A percentile compares a stretch with the other conserved stretches of the same genome.
phyloP scores from a whole-genome alignment of 1,140 invertebrate genomes.

The Drosophila teissieri region DNA sequence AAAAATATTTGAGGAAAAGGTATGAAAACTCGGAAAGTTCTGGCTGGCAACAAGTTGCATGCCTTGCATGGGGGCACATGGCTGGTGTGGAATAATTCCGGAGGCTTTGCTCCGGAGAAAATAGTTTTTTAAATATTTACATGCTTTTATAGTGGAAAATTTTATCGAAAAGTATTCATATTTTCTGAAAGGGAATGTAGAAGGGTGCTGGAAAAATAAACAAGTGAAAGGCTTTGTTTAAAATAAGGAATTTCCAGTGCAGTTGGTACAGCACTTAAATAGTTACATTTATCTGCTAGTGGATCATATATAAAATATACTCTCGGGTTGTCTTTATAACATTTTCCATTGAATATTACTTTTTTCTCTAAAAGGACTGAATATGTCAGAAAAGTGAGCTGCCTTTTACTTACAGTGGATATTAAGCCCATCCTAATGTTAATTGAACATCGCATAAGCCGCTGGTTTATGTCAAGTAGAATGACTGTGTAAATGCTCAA shows the following conservation, averaged over 20 bases:
- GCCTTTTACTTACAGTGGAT: not conserved
- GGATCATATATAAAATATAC: too few species aligned
- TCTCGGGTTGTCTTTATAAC: too few species aligned
- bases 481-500: constrained; percentile 1
- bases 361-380: too few species aligned
- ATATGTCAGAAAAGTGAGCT: too few species aligned
- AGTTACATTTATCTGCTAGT: not conserved
- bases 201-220: not conserved
- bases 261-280: not conserved
- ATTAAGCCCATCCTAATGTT: not conserved
- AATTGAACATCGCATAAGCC: not conserved
- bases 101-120: not conserved
- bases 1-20: constrained; percentile 9
- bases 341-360: too few species aligned
- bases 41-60: constrained; percentile 36
- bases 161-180: constrained; percentile 9
- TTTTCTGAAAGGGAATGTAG: not conserved
- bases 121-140: constrained; percentile 55
- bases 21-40: constrained; percentile 18
- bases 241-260: not conserved
- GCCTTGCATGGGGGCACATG: constrained; percentile 36
- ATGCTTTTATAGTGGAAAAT: constrained; percentile 21
- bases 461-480: not conserved
- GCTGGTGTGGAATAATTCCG: constrained; percentile 25
- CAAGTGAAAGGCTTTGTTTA: not conserved